These are phyloP conservation scores for Caenorhabditis sulstoni DNA, from an alignment of 2,888 invertebrate genomes.

Conservation along the genomic window DNA sequence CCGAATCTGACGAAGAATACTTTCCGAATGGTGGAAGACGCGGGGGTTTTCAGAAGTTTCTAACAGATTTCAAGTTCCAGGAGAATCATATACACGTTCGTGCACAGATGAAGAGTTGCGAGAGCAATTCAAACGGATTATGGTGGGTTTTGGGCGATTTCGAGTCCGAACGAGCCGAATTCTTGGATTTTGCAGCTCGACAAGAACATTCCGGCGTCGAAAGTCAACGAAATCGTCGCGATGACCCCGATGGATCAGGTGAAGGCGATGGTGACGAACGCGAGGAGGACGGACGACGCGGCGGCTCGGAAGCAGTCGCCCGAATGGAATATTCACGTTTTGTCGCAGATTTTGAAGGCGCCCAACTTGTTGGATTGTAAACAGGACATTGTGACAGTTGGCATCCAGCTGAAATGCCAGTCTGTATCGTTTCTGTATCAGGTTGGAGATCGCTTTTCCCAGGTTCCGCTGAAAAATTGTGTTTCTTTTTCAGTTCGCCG, in stretches of 20 bases:
- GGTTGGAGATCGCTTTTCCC: constrained; percentile 5
- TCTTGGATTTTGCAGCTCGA: constrained; percentile 35
- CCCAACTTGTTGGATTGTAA: constrained; percentile 52
- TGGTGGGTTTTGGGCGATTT: constrained; percentile 22
- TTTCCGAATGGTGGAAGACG: constrained; percentile 1
- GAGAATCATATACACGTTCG: constrained; percentile 17
- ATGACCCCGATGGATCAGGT: constrained; percentile 27
- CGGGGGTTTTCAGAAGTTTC: background rate
- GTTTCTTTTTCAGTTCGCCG: constrained; percentile 50
- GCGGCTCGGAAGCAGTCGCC: constrained; percentile 44
- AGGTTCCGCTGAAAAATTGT: no score
- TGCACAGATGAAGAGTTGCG: constrained; percentile 42
- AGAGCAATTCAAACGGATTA: constrained; percentile 31
- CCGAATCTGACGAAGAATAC: background rate
- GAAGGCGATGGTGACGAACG: constrained; percentile 38
- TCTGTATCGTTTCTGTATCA: constrained; percentile 44
- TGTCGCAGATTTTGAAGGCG: constrained; percentile 34
- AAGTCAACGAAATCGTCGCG: constrained; percentile 34
- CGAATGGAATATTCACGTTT: constrained; percentile 16
- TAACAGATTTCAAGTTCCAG: constrained; percentile 19
- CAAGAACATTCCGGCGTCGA: constrained; percentile 15
- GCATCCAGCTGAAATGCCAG: constrained; percentile 50
- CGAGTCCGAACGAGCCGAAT: background rate
- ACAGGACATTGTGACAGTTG: constrained; percentile 45
- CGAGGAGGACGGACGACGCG: constrained; percentile 35